phyloP scores from a whole-genome alignment of 2,113 vertebrate genomes.

The Entosphenus tridentatus region DNA sequence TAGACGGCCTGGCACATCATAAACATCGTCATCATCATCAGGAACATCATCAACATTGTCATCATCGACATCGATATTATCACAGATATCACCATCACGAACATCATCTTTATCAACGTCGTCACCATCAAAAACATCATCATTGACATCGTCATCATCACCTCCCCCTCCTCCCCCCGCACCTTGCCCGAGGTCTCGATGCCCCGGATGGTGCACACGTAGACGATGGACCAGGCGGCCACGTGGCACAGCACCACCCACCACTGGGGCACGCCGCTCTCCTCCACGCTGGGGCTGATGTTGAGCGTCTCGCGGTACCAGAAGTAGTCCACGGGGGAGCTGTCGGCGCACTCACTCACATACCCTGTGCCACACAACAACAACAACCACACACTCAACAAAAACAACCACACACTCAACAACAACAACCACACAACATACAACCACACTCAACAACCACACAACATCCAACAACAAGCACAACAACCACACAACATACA shows the following conservation, averaged over 20 bases:
- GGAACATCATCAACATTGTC: too few relatives aligned
- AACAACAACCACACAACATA: too few relatives aligned
- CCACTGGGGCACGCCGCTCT: constrained; percentile 38
- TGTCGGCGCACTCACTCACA: constrained; percentile 35
- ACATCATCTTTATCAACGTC: too few relatives aligned
- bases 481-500: too few relatives aligned
- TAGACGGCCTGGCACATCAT: constrained; percentile 39
- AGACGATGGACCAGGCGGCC: constrained; percentile 39
- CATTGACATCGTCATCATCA: background rate
- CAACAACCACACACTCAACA: background rate
- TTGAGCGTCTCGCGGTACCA: constrained; percentile 76
- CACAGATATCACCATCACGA: too few relatives aligned
- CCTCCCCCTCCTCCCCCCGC: background rate
- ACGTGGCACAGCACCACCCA: constrained; percentile 37
- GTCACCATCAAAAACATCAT: too few relatives aligned
- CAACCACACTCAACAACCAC: too few relatives aligned
- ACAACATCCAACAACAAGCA: too few relatives aligned
- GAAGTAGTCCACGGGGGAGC: constrained; percentile 49
- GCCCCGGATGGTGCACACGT: constrained; percentile 50
- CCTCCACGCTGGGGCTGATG: constrained; percentile 25
- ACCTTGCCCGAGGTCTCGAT: constrained; percentile 67
- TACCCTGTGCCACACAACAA: constrained; percentile 21
- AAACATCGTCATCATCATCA: background rate
- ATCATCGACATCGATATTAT: too few relatives aligned
- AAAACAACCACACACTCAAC: background rate